phyloP scores from a whole-genome alignment of 2,888 invertebrate species.

The Andrena chrysosceles region DNA sequence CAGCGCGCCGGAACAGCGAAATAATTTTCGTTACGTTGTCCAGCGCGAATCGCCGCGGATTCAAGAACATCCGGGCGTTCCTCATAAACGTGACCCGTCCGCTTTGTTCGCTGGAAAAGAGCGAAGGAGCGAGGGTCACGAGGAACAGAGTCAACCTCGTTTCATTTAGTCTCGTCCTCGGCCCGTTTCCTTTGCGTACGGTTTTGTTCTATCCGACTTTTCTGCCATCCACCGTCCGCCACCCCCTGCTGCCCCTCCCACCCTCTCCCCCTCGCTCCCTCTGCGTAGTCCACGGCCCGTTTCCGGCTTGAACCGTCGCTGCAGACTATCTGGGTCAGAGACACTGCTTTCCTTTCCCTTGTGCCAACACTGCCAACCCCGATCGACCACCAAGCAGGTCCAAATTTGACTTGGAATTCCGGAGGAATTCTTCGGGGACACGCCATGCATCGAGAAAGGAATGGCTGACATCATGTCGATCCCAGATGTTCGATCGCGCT shows the following conservation, averaged over 20 bases:
- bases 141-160: constrained; percentile 61
- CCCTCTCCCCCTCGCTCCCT: not conserved
- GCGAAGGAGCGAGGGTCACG: constrained; percentile 27
- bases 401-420: constrained; percentile 49
- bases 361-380: not conserved
- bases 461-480: constrained; percentile 9
- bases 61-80: constrained; percentile 43
- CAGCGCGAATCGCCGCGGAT: constrained; percentile 37
- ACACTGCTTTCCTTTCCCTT: constrained; percentile 24
- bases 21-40: constrained; percentile 55
- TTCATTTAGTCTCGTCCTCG: constrained; percentile 70
- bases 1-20: constrained; percentile 49
- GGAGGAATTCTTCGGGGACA: not conserved
- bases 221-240: constrained; percentile 32
- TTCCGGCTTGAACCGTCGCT: constrained; percentile 63
- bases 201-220: constrained; percentile 56
- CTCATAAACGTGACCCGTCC: constrained; percentile 28
- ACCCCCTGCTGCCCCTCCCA: not conserved
- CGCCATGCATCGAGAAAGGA: not conserved
- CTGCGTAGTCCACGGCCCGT: constrained; percentile 55
- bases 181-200: constrained; percentile 54
- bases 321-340: constrained; percentile 71
- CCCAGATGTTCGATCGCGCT: constrained; percentile 7
- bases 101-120: constrained; percentile 50
- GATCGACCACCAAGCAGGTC: constrained; percentile 26